phyloP scores from a whole-genome alignment of 2,797 vertebrate species.

The Helostoma temminkii region DNA sequence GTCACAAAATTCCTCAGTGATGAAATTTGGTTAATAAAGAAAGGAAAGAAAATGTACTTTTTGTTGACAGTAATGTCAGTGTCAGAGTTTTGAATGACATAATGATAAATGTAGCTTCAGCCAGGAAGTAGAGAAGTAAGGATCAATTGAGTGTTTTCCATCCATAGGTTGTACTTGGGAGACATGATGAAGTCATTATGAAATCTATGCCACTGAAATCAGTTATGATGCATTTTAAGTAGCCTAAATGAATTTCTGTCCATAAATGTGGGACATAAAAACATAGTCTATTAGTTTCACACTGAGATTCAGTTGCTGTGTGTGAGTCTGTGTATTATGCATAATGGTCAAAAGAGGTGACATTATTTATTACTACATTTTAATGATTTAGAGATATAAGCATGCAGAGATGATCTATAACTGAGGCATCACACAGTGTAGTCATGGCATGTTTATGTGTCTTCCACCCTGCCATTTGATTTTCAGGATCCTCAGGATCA shows the following conservation, averaged over 20 bases:
- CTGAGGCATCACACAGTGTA: slow-evolving; percentile 10
- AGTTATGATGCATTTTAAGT: neutral
- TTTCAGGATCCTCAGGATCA: slow-evolving; percentile 17
- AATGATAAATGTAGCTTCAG: neutral
- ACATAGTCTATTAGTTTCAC: neutral
- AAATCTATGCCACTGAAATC: neutral
- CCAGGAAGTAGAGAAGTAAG: neutral
- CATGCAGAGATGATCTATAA: slow-evolving; percentile 22
- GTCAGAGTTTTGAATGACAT: slow-evolving; percentile 6
- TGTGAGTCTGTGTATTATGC: neutral
- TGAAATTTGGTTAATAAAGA: slow-evolving; percentile 20
- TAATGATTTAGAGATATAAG: slow-evolving; percentile 9
- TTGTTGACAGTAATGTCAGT: slow-evolving; percentile 3
- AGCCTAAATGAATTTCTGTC: neutral
- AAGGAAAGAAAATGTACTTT: neutral
- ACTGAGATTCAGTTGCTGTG: neutral
- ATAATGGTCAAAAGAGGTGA: slow-evolving; percentile 9
- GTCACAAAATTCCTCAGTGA: slow-evolving; percentile 13
- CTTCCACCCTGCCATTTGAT: slow-evolving; percentile 5
- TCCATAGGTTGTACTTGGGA: neutral
- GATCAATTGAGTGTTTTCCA: neutral
- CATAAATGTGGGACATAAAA: neutral
- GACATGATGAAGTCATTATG: neutral
- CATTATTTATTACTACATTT: slow-evolving; percentile 14
- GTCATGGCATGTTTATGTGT: neutral